These are phyloP conservation scores for Selene dorsalis DNA, from an alignment of 2,797 vertebrate species.

Conservation along the genomic window DNA sequence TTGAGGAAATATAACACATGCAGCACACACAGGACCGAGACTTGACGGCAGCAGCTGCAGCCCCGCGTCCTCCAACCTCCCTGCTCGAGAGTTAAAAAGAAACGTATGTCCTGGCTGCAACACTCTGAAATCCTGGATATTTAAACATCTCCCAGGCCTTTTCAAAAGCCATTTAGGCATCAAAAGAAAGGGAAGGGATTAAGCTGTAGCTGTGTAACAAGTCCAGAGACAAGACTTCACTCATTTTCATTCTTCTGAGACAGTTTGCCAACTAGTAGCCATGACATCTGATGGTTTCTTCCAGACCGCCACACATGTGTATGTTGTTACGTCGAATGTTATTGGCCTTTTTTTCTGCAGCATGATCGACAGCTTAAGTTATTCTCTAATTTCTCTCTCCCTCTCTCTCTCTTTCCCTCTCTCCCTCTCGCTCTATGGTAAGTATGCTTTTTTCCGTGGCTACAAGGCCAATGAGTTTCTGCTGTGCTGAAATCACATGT, in stretches of 20 bases:
- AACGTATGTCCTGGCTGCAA: conserved; percentile 64
- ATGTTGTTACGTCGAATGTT: conserved; percentile 55
- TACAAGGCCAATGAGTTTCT: conserved; percentile 34
- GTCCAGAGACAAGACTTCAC: conserved; percentile 62
- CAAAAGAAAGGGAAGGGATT: conserved; percentile 69
- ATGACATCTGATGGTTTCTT: conserved; percentile 57
- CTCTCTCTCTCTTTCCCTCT: neutral
- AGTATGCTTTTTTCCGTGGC: conserved; percentile 28
- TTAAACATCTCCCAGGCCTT: conserved; percentile 73
- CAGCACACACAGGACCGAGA: conserved; percentile 35
- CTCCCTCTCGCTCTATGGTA: conserved; percentile 15
- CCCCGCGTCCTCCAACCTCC: conserved; percentile 38
- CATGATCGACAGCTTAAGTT: conserved; percentile 60
- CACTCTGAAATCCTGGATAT: conserved; percentile 57
- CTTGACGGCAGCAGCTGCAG: conserved; percentile 45
- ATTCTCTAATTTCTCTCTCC: conserved; percentile 34
- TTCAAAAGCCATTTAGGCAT: conserved; percentile 70
- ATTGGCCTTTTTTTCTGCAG: conserved; percentile 55
- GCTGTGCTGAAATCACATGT: conserved; percentile 16
- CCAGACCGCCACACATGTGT: conserved; percentile 63
- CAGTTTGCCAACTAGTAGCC: conserved; percentile 68
- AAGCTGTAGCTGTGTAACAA: conserved; percentile 62
- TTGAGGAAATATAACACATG: conserved; percentile 1
- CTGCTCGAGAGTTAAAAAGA: conserved; percentile 55
- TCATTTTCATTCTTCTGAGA: conserved; percentile 59